Evolutionary conservation across 2,888 invertebrate genomes (phyloP).

Genomic region (Theretra japonica): DNA sequence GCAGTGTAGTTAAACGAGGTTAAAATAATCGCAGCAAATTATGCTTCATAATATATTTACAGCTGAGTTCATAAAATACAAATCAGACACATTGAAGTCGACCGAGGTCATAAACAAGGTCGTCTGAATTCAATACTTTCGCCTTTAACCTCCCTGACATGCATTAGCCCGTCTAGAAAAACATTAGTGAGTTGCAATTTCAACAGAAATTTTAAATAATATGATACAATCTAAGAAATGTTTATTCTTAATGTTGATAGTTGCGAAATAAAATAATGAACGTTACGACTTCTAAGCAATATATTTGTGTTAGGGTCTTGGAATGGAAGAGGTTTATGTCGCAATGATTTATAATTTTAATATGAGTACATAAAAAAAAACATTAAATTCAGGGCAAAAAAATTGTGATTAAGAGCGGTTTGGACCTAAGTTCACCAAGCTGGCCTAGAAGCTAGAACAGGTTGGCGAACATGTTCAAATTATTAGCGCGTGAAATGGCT

Average conservation of each 20-base stretch:
- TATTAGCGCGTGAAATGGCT: too few species aligned
- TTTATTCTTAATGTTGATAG: neutral
- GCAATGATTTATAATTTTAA: too few species aligned
- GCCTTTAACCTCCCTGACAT: slow-evolving; percentile 16
- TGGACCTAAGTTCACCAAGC: too few species aligned
- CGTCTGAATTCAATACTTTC: slow-evolving; percentile 11
- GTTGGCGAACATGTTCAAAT: too few species aligned
- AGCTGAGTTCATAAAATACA: neutral
- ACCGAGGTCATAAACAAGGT: slow-evolving; percentile 21
- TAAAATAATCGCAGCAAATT: neutral
- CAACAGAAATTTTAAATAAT: neutral
- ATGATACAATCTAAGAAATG: neutral
- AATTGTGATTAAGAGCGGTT: too few species aligned
- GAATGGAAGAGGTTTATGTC: too few species aligned
- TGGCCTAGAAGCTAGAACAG: too few species aligned
- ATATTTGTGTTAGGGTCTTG: neutral
- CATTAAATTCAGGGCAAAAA: too few species aligned
- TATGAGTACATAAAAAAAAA: too few species aligned
- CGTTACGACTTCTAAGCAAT: neutral
- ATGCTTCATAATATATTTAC: neutral
- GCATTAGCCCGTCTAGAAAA: slow-evolving; percentile 10
- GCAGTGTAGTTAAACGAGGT: neutral
- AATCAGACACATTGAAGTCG: slow-evolving; percentile 3
- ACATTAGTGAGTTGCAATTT: slow-evolving; percentile 3
- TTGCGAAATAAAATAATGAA: neutral